Evolutionary conservation across 2,113 vertebrate genomes (phyloP).

Genomic region (Macrotis lagotis): DNA sequence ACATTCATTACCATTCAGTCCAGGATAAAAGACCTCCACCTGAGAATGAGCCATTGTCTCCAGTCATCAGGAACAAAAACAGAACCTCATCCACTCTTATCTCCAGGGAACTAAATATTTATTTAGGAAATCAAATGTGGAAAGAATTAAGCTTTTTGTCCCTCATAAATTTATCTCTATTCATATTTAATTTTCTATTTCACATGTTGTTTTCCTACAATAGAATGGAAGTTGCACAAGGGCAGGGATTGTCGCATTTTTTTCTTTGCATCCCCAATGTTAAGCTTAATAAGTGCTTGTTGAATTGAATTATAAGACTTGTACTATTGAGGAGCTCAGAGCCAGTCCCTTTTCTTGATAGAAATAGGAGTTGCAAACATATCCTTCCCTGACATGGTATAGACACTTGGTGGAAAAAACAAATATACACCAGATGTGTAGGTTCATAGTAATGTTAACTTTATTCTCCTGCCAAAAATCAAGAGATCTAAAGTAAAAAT

Average conservation of each 20-base stretch:
- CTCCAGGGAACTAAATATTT: not conserved
- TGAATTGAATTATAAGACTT: constrained; percentile 14
- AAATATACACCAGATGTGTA: constrained; percentile 49
- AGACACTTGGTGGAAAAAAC: not conserved
- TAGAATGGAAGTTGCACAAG: not conserved
- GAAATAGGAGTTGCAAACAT: constrained; percentile 14
- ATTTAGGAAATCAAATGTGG: not conserved
- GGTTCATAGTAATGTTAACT: constrained; percentile 35
- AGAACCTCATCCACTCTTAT: constrained; percentile 19
- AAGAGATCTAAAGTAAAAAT: constrained; percentile 44
- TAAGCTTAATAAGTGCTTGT: not conserved
- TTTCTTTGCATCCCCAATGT: not conserved
- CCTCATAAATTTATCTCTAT: not conserved
- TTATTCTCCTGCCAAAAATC: constrained; percentile 21
- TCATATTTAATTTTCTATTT: not conserved
- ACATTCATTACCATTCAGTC: constrained; percentile 28
- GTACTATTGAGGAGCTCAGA: not conserved
- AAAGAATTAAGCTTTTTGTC: constrained; percentile 1
- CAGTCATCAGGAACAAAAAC: constrained; percentile 9
- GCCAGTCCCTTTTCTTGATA: constrained; percentile 28
- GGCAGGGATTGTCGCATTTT: not conserved
- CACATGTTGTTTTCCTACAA: not conserved
- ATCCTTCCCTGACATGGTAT: constrained; percentile 7
- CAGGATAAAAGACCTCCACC: constrained; percentile 14
- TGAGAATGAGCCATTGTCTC: constrained; percentile 18